phyloP scores from a whole-genome alignment of 1,140 invertebrate species.

The Ridgeia piscesae region DNA sequence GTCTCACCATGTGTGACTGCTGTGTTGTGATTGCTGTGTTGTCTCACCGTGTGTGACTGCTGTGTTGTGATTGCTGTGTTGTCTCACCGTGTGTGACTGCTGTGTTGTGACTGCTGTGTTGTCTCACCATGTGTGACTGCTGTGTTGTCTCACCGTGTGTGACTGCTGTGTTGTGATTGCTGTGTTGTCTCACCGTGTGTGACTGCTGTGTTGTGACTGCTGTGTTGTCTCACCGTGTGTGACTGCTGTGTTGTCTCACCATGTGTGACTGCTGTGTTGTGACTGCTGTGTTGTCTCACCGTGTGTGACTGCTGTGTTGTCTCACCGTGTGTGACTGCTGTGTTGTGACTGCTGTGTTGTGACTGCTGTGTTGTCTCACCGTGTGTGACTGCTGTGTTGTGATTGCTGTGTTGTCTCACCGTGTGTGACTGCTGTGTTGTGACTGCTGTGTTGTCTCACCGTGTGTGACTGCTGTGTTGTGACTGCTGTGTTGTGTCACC shows the following conservation, averaged over 20 bases:
- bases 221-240: not conserved
- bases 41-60: not conserved
- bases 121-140: not conserved
- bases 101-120: too few relatives aligned
- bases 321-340: not conserved
- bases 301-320: conserved; percentile 1
- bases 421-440: conserved; percentile 1
- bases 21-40: too few relatives aligned
- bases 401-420: not conserved
- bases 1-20: not conserved
- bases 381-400: too few relatives aligned
- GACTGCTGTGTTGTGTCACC: not conserved
- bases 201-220: not conserved
- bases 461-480: too few relatives aligned
- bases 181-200: too few relatives aligned
- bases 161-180: too few relatives aligned
- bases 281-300: not conserved
- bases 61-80: too few relatives aligned
- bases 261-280: too few relatives aligned
- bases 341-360: not conserved
- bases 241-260: too few relatives aligned
- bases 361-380: too few relatives aligned
- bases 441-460: too few relatives aligned
- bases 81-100: not conserved
- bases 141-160: not conserved